Evolutionary conservation across 1,140 invertebrate genomes (phyloP).

Genomic region (Bombus pascuorum): DNA sequence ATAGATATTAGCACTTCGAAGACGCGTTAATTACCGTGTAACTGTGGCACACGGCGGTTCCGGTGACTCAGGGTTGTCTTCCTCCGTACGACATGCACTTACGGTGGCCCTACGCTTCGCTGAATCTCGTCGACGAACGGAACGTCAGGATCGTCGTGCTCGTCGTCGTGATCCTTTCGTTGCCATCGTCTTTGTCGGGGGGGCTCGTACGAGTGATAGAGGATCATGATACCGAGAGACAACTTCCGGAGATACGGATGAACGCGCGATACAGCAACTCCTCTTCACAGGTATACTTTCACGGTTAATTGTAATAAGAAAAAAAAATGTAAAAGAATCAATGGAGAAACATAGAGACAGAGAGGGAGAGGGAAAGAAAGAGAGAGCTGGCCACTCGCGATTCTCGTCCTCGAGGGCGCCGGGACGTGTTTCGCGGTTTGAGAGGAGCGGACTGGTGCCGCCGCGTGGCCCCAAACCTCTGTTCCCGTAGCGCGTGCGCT

Average conservation of each 20-base stretch:
- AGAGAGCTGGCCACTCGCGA: constrained; percentile 34
- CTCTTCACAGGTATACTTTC: too few relatives aligned
- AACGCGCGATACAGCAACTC: neutral
- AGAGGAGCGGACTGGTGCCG: constrained; percentile 65
- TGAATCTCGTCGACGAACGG: constrained; percentile 21
- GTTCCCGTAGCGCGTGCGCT: constrained; percentile 60
- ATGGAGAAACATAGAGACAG: neutral
- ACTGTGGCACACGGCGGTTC: constrained; percentile 22
- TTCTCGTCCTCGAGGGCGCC: constrained; percentile 53
- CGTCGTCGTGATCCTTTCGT: constrained; percentile 11
- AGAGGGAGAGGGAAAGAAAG: constrained; percentile 12
- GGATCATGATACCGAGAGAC: neutral
- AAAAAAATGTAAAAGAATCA: too few relatives aligned
- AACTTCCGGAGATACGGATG: neutral
- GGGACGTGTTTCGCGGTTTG: constrained; percentile 69
- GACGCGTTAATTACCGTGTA: constrained; percentile 39
- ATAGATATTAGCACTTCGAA: constrained; percentile 13
- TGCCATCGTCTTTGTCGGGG: neutral
- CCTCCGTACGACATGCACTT: neutral
- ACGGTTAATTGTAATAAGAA: neutral
- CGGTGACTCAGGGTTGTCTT: constrained; percentile 39
- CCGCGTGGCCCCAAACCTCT: constrained; percentile 69
- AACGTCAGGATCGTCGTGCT: neutral
- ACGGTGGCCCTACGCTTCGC: neutral
- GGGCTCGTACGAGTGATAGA: neutral